phyloP scores from a whole-genome alignment of 2,797 vertebrate species.

The Danio tinwini region DNA sequence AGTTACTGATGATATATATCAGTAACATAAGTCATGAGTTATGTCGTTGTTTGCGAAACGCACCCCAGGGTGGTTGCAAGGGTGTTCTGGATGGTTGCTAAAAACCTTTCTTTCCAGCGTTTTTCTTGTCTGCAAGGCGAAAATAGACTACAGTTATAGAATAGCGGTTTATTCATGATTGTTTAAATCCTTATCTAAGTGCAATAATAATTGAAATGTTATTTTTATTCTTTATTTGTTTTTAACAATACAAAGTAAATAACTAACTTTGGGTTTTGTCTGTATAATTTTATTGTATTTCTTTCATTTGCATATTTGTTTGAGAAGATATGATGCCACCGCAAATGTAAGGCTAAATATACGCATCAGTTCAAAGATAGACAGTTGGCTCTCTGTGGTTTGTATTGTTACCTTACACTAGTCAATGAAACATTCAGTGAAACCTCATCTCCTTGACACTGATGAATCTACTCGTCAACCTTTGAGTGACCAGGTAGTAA shows the following conservation, averaged over 20 bases:
- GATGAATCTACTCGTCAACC: conserved; percentile 50
- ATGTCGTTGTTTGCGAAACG: no score
- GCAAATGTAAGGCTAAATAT: conserved; percentile 10
- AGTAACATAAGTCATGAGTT: no score
- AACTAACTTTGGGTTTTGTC: background rate
- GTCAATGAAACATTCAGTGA: conserved; percentile 68
- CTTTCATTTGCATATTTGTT: background rate
- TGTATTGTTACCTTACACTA: conserved; percentile 61
- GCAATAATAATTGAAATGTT: background rate
- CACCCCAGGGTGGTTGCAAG: no score
- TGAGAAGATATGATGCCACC: background rate
- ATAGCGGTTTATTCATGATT: background rate
- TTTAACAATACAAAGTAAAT: background rate
- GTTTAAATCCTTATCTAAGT: background rate
- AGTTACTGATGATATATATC: no score
- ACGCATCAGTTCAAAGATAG: conserved; percentile 21
- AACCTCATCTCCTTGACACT: conserved; percentile 60
- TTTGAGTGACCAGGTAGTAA: conserved; percentile 52
- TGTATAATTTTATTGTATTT: background rate
- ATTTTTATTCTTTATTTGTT: background rate
- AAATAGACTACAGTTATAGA: background rate
- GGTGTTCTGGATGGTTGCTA: no score
- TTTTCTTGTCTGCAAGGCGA: no score
- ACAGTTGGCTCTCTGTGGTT: conserved; percentile 44
- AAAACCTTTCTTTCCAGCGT: no score